Conservation (phyloP, 2,797 vertebrate genomes). For the Danio tinwini region DNA sequence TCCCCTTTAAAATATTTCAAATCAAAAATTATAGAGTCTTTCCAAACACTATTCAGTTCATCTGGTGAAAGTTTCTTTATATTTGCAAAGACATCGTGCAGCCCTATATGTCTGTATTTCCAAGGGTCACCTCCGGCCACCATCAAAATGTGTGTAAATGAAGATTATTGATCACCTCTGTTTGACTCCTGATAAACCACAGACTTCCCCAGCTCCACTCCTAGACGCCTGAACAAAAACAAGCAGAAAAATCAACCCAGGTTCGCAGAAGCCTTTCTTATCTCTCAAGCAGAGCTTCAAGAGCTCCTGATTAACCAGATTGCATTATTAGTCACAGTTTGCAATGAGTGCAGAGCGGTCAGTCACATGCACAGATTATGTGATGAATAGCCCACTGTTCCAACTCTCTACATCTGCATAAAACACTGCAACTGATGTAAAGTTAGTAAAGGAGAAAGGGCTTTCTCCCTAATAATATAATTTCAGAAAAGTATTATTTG, state of each 20-base stretch:
- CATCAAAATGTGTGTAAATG: not conserved
- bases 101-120: not conserved
- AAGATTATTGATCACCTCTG: slow-evolving; percentile 80
- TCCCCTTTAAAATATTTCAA: too few relatives aligned
- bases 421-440: not conserved
- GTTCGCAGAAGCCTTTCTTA: not conserved
- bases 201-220: slow-evolving; percentile 95
- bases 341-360: not conserved
- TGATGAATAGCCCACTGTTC: slow-evolving; percentile 30
- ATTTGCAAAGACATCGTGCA: too few relatives aligned
- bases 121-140: not conserved
- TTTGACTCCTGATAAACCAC: slow-evolving; percentile 97
- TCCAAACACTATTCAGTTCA: too few relatives aligned
- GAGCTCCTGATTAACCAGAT: not conserved
- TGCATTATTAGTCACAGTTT: not conserved
- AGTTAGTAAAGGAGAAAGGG: too few relatives aligned
- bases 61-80: too few relatives aligned
- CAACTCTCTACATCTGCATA: not conserved
- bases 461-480: too few relatives aligned
- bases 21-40: too few relatives aligned
- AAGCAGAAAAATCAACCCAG: slow-evolving; percentile 14
- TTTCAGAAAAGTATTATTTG: too few relatives aligned
- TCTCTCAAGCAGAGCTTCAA: not conserved
- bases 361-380: slow-evolving; percentile 17
- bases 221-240: slow-evolving; percentile 83